phyloP scores from a whole-genome alignment of 2,113 vertebrate species.

The Xyrauchen texanus region DNA sequence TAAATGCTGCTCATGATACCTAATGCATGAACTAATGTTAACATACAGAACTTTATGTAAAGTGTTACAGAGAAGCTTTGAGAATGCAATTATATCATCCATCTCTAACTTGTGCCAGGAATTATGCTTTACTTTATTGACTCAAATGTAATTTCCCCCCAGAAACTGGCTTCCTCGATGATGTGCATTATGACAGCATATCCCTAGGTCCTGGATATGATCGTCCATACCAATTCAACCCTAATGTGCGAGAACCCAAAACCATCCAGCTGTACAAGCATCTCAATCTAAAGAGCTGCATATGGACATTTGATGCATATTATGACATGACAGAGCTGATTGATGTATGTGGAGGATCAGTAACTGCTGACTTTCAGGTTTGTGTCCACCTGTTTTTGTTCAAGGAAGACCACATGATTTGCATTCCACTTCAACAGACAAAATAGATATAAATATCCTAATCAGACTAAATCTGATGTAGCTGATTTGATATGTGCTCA shows the following conservation, averaged over 20 bases:
- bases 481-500: too few relatives aligned
- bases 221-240: slow-evolving; percentile 92
- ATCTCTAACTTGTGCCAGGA: too few relatives aligned
- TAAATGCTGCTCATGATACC: too few relatives aligned
- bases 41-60: too few relatives aligned
- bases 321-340: slow-evolving; percentile 98
- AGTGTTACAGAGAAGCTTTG: too few relatives aligned
- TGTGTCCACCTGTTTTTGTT: background rate
- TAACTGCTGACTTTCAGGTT: slow-evolving; percentile 97
- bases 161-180: slow-evolving; percentile 92
- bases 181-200: slow-evolving; percentile 79
- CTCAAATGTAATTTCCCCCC: slow-evolving; percentile 24
- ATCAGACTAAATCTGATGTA: too few relatives aligned
- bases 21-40: too few relatives aligned
- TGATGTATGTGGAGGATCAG: slow-evolving; percentile 92
- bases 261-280: slow-evolving; percentile 94
- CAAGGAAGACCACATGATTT: slow-evolving; percentile 1
- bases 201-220: slow-evolving; percentile 88
- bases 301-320: slow-evolving; percentile 96
- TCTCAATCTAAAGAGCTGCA: slow-evolving; percentile 97
- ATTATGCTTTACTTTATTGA: background rate
- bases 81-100: too few relatives aligned
- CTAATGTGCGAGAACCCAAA: slow-evolving; percentile 81
- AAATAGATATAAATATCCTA: background rate
- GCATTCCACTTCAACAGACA: slow-evolving; percentile 13